Evolutionary conservation across 2,888 invertebrate species (phyloP), one percentile per base, ranked within the genome.

Genomic region (Chrysodeixis includens): DNA sequence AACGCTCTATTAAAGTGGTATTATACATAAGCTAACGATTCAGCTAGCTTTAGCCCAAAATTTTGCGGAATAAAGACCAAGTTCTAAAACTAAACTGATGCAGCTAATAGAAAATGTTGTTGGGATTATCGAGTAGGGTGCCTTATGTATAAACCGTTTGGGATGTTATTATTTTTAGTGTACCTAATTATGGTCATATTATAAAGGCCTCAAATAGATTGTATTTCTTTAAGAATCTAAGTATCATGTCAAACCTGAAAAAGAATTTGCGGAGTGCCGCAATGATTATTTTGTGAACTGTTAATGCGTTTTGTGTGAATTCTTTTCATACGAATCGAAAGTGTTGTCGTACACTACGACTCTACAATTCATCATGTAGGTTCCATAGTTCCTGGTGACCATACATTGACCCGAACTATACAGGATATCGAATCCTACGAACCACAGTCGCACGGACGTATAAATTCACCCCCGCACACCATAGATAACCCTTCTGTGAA

Each of bases 401-500:
- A 62, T 79, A 68, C 64, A 22, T 66, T 71, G 74, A 76, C 79
- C 78, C 71, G 44, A 46, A 57, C 67, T 62, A 61, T 49, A 78
- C 87, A 82, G 88, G 89, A 89, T 90, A 90, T 90, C 88, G 89
- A 88, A 88, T 86, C 79, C 85, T 84, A 70, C 76, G 67, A 76
- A 78, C 81, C 74, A 73, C 79, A 76, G 78, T 83, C 78, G 78
- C 74, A 82, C 83, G 88, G 86, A 88, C 83, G 76, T 89, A 91
- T 91, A 91, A 91, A 91, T 91, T 83, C 81, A 82, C 67, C 76
- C 69, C 82, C 78, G 77, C 78, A 86, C 83, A 76, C 81, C 86
- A 84, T 90, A 91, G 90, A 91, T 91, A 88, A 90, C 90, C 90
- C 86, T 83, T 83, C 70, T 64, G 85, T 82, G 81, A 81, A 86